A percentile compares a stretch with the other conserved stretches of the same genome.
These are phyloP conservation scores for Smithornis capensis DNA, from an alignment of 2,113 vertebrate species.

Conservation along the genomic window DNA sequence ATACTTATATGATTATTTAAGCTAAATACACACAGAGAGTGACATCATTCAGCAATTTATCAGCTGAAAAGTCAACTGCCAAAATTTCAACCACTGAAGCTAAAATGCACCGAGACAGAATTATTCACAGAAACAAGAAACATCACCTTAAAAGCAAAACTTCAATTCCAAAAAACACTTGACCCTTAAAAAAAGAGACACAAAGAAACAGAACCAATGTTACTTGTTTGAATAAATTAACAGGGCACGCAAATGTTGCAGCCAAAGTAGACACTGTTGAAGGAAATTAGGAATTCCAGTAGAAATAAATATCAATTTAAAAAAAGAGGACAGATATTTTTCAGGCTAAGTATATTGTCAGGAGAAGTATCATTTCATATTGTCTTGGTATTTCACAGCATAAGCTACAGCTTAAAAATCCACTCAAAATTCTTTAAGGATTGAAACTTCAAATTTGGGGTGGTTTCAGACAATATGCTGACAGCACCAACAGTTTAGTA, in stretches of 20 bases:
- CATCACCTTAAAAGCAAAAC: not conserved
- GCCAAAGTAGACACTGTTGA: not conserved
- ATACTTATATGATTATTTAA: not conserved
- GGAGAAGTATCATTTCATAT: not conserved
- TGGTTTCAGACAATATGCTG: not conserved
- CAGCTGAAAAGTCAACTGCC: not conserved
- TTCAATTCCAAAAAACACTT: not conserved
- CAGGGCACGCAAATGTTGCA: fast-evolving
- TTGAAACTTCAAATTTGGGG: not conserved
- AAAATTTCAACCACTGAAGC: not conserved
- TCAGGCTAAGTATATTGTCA: not conserved
- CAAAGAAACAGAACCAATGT: not conserved
- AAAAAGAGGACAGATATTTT: not conserved
- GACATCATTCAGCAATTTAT: not conserved
- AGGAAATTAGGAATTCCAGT: not conserved
- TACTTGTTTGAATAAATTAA: not conserved
- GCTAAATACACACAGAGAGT: not conserved
- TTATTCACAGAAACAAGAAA: not conserved
- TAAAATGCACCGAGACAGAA: not conserved
- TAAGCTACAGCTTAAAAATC: not conserved
- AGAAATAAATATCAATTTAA: not conserved
- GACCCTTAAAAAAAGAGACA: not conserved
- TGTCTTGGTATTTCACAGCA: not conserved
- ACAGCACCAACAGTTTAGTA: not conserved
- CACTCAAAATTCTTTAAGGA: not conserved